Conservation (phyloP, 2,797 vertebrate genomes). For the Xenopus petersii region DNA sequence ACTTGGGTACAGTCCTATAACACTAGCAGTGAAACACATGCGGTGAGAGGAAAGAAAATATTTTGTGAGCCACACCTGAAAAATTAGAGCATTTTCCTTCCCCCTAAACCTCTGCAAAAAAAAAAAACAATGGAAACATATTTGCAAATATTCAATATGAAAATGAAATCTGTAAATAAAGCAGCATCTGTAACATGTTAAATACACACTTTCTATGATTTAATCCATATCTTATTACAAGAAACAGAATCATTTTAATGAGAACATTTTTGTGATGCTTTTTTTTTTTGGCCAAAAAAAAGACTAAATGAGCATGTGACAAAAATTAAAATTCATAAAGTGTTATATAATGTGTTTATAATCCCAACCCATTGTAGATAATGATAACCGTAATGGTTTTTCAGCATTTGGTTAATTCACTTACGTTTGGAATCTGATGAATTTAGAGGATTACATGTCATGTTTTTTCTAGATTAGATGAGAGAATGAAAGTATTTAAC, state of each 20-base stretch:
- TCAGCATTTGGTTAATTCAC: no score
- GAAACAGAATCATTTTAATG: conserved; percentile 23
- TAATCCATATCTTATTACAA: conserved; percentile 31
- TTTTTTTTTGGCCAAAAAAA: no score
- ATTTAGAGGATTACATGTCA: no score
- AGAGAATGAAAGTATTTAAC: no score
- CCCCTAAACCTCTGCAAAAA: neutral
- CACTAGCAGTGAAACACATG: neutral
- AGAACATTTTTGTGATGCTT: conserved; percentile 9
- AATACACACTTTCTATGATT: conserved; percentile 31
- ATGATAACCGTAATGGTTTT: no score
- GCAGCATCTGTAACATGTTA: conserved; percentile 25
- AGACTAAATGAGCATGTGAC: no score
- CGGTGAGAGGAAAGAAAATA: neutral
- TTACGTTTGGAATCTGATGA: no score
- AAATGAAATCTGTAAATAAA: neutral
- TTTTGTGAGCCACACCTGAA: neutral
- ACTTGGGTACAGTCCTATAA: conserved; percentile 2
- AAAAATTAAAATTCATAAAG: no score
- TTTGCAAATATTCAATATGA: neutral
- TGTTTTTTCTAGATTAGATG: no score
- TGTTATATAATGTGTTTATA: no score
- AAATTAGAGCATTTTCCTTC: neutral
- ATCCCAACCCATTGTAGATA: no score
- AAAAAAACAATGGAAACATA: neutral